These are phyloP conservation scores for Tetragnatha versicolor DNA, from an alignment of 1,140 invertebrate species.

Conservation along the genomic window DNA sequence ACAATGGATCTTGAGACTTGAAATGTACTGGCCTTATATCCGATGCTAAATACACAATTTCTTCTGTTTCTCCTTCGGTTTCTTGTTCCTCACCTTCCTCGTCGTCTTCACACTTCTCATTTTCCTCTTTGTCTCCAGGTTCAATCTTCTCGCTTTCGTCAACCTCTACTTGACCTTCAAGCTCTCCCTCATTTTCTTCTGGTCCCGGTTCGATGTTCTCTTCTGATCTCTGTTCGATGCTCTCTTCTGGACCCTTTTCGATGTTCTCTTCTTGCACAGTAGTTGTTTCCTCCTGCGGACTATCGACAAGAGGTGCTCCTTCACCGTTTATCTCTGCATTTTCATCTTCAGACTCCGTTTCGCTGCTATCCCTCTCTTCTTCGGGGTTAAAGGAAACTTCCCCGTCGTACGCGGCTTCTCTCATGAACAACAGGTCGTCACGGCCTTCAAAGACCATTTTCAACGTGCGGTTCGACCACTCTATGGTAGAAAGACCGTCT, in stretches of 20 bases:
- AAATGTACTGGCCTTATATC: not conserved
- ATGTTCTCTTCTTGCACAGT: not conserved
- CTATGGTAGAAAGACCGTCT: not conserved
- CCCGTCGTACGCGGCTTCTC: constrained; percentile 3
- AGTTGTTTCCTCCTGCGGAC: not conserved
- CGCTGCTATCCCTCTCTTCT: not conserved
- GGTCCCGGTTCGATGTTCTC: no score
- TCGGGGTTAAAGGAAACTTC: not conserved
- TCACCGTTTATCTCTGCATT: not conserved
- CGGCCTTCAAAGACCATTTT: not conserved
- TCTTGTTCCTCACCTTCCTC: not conserved
- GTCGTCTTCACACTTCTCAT: not conserved
- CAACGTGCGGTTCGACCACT: not conserved
- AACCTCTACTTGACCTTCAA: not conserved
- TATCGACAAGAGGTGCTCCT: not conserved
- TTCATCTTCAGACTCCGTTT: not conserved
- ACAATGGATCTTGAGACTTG: not conserved
- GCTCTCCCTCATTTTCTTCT: not conserved
- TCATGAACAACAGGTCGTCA: not conserved
- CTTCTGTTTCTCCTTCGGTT: not conserved
- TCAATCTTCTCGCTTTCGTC: not conserved
- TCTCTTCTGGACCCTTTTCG: no score
- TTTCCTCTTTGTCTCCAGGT: not conserved
- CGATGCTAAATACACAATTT: not conserved
- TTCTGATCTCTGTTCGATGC: no score